Evolutionary conservation across 2,888 invertebrate genomes (phyloP), one percentile per base, ranked within the genome.

Genomic region (Notodonta ziczac): DNA sequence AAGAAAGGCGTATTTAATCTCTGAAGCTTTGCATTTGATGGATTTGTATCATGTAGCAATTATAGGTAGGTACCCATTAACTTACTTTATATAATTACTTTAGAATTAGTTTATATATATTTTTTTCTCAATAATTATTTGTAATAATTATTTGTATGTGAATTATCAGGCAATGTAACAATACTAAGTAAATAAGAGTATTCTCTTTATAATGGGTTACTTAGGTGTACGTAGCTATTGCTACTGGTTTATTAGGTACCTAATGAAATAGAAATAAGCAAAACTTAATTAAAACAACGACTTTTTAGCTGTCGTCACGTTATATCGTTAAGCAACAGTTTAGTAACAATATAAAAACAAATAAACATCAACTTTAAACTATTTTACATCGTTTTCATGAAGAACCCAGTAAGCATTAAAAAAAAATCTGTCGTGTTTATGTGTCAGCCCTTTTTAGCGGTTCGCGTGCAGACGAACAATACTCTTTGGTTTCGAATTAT

Each of bases 401-500:
- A 57, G 65, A 68, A 71, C 55, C 13, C 13, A 13, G 32, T 35
- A 9, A 39, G 14, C 35, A 39, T n/a, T 54, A 54, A 35, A 14
- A 59, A 62, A 61, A 66, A 70, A 61, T 62, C 60, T 61, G 61
- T 56, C 57, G 67, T 60, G 70, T 66, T 67, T 70, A 69, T 52
- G 62, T 63, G 61, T 63, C 65, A 62, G 48, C 64, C 65, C 65
- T 73, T 66, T 61, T 72, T 77, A 71, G 58, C 59, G 57, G 53
- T 44, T 62, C 60, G 71, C 78, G 72, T 73, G 76, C 58, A 51
- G 54, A 56, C 32, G 57, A 73, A 59, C 62, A 60, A 69, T 72
- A 72, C 69, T 78, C 72, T 76, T 78, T 66, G 52, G 12, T 54
- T 52, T 51, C 66, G 57, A 62, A 61, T 78, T 76, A 78, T 78